phyloP scores from a whole-genome alignment of 2,888 invertebrate genomes.

The Abscondita cerata region DNA sequence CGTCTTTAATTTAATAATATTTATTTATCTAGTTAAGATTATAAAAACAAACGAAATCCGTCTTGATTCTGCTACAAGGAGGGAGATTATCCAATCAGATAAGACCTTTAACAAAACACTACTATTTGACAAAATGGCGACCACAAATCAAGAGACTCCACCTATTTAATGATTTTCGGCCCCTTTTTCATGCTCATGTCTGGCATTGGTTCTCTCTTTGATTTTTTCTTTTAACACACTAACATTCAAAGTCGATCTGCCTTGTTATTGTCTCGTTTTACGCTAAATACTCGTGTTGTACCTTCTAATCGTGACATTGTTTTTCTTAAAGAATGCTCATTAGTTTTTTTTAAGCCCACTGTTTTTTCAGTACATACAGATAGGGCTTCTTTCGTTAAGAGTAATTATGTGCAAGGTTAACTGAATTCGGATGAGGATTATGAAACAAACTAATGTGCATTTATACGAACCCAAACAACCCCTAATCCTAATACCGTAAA shows the following conservation, averaged over 20 bases:
- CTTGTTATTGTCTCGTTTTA: slow-evolving; percentile 43
- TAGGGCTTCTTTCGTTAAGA: no score
- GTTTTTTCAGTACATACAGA: no score
- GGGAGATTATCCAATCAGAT: slow-evolving; percentile 62
- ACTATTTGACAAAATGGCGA: slow-evolving; percentile 63
- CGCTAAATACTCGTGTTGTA: slow-evolving; percentile 21
- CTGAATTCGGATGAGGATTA: no score
- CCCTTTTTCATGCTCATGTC: slow-evolving; percentile 59
- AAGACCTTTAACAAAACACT: slow-evolving; percentile 61
- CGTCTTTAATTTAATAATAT: background rate
- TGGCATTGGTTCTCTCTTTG: slow-evolving; percentile 58
- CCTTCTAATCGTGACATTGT: background rate
- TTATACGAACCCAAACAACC: no score
- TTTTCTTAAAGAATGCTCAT: background rate
- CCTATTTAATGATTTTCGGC: slow-evolving; percentile 60
- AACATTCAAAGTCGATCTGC: slow-evolving; percentile 52
- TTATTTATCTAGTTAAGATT: slow-evolving; percentile 9
- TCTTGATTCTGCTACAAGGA: slow-evolving; percentile 46
- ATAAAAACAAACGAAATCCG: slow-evolving; percentile 21
- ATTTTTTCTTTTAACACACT: slow-evolving; percentile 53
- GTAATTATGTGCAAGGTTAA: no score
- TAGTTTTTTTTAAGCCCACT: no score
- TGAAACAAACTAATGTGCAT: no score
- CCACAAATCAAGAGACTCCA: slow-evolving; percentile 60
- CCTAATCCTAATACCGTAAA: no score